These are phyloP conservation scores for Agonopterix heracliana DNA, from an alignment of 2,888 invertebrate genomes.

Conservation along the genomic window DNA sequence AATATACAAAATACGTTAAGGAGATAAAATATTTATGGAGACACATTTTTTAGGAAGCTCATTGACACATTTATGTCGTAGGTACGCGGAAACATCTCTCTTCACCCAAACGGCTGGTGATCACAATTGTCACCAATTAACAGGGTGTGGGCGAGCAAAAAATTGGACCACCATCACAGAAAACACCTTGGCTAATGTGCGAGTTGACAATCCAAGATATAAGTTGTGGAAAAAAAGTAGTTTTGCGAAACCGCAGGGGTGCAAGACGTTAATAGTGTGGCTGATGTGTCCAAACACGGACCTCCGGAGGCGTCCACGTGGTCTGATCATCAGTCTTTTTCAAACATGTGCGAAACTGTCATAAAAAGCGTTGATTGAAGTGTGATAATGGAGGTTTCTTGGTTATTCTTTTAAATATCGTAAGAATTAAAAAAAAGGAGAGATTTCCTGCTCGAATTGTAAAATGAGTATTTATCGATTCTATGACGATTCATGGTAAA, in stretches of 20 bases:
- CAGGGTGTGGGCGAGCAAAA: constrained; percentile 47
- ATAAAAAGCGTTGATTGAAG: constrained; percentile 1
- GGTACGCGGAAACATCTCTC: constrained; percentile 61
- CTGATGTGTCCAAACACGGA: constrained; percentile 59
- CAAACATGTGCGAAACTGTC: constrained; percentile 5
- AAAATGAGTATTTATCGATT: too few species aligned
- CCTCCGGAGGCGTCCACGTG: constrained; percentile 48
- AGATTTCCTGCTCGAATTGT: too few species aligned
- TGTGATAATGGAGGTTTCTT: neutral
- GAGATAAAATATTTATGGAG: too few species aligned
- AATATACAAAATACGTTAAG: too few species aligned
- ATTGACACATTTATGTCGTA: constrained; percentile 42
- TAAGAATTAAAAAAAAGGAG: too few species aligned
- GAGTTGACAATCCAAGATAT: constrained; percentile 63
- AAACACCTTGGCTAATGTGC: constrained; percentile 71
- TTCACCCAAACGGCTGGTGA: constrained; percentile 57
- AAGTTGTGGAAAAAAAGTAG: constrained; percentile 37
- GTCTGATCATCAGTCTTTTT: constrained; percentile 11
- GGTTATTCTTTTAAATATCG: neutral
- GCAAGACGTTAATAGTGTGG: constrained; percentile 39
- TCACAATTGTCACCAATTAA: constrained; percentile 74
- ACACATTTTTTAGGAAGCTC: neutral
- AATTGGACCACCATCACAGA: constrained; percentile 58
- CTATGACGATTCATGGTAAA: too few species aligned
- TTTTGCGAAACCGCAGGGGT: constrained; percentile 61